Evolutionary conservation across 2,888 invertebrate species (phyloP), one percentile per base, ranked within the genome.

Genomic region (Micropterix aruncella): DNA sequence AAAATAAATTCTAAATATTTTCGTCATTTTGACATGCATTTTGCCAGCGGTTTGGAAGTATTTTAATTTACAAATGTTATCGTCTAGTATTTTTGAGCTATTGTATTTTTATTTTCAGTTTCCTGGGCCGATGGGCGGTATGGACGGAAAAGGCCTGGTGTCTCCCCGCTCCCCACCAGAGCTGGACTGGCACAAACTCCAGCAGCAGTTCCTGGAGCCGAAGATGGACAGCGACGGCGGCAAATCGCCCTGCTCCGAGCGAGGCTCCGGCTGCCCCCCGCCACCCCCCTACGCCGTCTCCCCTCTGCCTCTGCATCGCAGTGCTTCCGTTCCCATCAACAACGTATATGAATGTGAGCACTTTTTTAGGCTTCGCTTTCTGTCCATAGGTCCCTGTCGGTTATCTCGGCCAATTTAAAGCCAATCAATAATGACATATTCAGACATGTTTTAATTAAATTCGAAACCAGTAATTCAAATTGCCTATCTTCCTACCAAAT

Each of bases 111-210:
- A 16, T 37, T n/a, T 15, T 18, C 5, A 14, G 27, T 27, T 27
- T 27, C 50, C 49, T 15, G 67, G 67, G 44, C 67, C 67, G 58
- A 47, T 64, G 40, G 55, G 56, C 38, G 46, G 49, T 36, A 55
- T 40, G 60, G 43, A 52, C 50, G 46, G 51, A 49, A 46, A 54
- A 46, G 63, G 63, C 44, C 55, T 68, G 48, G 57, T 62, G 41
- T 69, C 59, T 58, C 70, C 66, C 52, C 67, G 65, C 54, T 54
- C 37, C 61, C 62, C 60, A 51, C 79, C 79, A 3, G 84, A 85
- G 63, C 76, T 88, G 61, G 92, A 93, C 59, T 93, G 93, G 93
- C 85, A 87, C 55, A 90, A 92, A 62, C 65, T 92, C 52, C 91
- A 91, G 57, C 83, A 87, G 57, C 88, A 90, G 61, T 89, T 85